Percentiles rank a stretch among this genome's conserved stretches.
Conservation (phyloP, 2,797 vertebrate species). For the Manis pentadactyla region DNA sequence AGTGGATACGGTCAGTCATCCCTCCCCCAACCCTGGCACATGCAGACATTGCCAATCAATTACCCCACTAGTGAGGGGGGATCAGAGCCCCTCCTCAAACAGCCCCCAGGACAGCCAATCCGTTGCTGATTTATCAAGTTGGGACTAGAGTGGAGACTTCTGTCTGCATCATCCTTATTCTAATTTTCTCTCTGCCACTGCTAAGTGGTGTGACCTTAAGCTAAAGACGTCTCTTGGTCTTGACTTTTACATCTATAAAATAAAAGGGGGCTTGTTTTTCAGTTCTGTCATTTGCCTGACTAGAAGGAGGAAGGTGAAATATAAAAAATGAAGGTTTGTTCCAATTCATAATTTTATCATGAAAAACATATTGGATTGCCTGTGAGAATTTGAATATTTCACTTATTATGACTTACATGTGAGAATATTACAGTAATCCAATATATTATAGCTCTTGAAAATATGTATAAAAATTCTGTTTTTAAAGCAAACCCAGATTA, state of each 20-base stretch:
- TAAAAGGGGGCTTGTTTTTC: background rate
- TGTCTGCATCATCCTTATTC: background rate
- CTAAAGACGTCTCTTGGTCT: background rate
- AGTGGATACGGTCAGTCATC: background rate
- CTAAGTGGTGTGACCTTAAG: background rate
- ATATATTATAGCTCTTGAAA: background rate
- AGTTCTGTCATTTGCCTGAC: background rate
- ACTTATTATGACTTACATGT: background rate
- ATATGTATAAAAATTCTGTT: background rate
- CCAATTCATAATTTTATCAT: background rate
- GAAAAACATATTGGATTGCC: background rate
- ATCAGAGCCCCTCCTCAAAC: background rate
- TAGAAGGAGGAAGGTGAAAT: background rate
- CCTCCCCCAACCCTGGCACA: background rate
- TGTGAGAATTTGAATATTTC: background rate
- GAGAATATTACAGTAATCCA: background rate
- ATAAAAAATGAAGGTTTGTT: background rate
- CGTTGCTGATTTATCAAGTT: background rate
- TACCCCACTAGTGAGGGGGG: rapidly evolving
- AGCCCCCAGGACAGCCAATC: background rate
- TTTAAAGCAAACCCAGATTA: conserved; percentile 40
- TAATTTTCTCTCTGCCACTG: background rate
- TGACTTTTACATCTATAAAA: background rate
- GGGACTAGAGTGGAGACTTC: background rate
- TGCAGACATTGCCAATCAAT: background rate